Percentiles rank a stretch among this genome's conserved stretches.
phyloP scores from a whole-genome alignment of 2,797 vertebrate genomes.

The Melopsittacus undulatus region DNA sequence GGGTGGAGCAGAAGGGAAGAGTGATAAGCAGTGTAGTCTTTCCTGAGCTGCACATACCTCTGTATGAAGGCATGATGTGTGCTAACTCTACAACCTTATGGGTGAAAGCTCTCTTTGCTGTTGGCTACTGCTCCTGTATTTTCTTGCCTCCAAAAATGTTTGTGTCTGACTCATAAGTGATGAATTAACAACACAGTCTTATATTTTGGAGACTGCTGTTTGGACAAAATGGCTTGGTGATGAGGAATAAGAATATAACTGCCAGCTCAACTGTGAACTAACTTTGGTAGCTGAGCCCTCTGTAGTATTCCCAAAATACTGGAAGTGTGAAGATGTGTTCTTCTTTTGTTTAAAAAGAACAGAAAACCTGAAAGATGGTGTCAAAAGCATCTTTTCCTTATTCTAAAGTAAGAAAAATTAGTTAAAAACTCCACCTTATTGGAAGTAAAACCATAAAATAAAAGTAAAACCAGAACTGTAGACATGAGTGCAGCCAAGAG shows the following conservation, averaged over 20 bases:
- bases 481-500: not conserved
- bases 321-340: not conserved
- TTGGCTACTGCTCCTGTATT: not conserved
- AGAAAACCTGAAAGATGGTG: not conserved
- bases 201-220: not conserved
- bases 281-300: not conserved
- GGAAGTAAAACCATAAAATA: not conserved
- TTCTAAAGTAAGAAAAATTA: not conserved
- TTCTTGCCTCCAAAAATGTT: not conserved
- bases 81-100: not conserved
- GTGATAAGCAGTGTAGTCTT: not conserved
- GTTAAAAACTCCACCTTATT: not conserved
- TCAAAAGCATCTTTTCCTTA: not conserved
- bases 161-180: not conserved
- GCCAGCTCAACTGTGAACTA: not conserved
- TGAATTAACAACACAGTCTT: not conserved
- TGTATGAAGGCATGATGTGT: fast-evolving
- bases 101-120: not conserved
- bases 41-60: not conserved
- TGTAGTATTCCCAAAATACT: not conserved
- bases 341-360: not conserved
- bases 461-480: not conserved
- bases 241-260: not conserved
- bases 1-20: not conserved
- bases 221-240: not conserved